phyloP scores from a whole-genome alignment of 1,140 invertebrate genomes.

The Centruroides sculpturatus region DNA sequence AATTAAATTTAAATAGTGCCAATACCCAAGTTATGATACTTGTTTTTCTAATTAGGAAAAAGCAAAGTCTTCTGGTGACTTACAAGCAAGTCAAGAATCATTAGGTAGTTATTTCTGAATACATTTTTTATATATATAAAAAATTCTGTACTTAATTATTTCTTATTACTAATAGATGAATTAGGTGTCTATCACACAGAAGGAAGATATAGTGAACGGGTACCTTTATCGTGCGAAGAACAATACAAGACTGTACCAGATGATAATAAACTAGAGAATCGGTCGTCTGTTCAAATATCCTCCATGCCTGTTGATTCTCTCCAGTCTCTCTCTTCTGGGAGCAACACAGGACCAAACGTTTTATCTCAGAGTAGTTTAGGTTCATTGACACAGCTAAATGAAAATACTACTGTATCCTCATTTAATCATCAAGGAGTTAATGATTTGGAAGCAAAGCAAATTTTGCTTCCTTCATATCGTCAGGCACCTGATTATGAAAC shows the following conservation, averaged over 20 bases:
- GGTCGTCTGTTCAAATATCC: too few species aligned
- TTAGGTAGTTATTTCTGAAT: conserved; percentile 1
- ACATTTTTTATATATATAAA: not conserved
- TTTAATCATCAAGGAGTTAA: too few species aligned
- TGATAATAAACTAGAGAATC: too few species aligned
- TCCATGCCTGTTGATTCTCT: too few species aligned
- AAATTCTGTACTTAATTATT: not conserved
- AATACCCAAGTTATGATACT: too few species aligned
- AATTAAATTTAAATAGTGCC: too few species aligned
- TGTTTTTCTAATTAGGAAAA: too few species aligned
- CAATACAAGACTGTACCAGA: too few species aligned
- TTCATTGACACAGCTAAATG: not conserved
- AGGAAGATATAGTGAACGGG: conserved; percentile 3
- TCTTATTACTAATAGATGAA: conserved; percentile 5
- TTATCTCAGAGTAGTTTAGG: too few species aligned
- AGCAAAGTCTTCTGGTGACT: too few species aligned
- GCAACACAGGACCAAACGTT: too few species aligned
- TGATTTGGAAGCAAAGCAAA: conserved; percentile 25
- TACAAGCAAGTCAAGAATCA: conserved; percentile 15
- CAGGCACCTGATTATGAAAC: conserved; percentile 88
- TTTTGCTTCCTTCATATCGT: conserved; percentile 71
- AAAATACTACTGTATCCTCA: conserved; percentile 1
- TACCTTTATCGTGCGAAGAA: not conserved
- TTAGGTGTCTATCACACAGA: conserved; percentile 11
- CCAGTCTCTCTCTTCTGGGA: too few species aligned